Percentiles rank a stretch among this genome's conserved stretches.
Conservation (phyloP, 2,888 invertebrate genomes). For the Nycteola revayana region DNA sequence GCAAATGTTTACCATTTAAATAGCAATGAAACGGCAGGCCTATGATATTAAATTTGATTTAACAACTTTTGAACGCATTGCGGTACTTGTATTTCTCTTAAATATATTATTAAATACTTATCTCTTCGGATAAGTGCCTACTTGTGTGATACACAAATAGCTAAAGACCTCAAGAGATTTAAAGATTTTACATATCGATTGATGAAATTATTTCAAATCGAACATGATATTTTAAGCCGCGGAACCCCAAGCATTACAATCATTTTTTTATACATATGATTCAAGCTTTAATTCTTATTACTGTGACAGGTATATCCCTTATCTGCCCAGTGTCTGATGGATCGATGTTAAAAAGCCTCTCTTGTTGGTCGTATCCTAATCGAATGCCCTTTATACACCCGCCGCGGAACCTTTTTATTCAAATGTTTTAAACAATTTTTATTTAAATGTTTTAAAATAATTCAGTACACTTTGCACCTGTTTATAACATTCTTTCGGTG, state of each 20-base stretch:
- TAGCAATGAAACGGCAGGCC: too few species aligned
- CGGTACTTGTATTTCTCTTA: too few species aligned
- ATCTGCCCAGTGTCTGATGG: slow-evolving; percentile 67
- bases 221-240: slow-evolving; percentile 6
- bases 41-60: too few species aligned
- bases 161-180: too few species aligned
- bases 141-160: too few species aligned
- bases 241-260: slow-evolving; percentile 42
- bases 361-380: slow-evolving; percentile 60
- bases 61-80: too few species aligned
- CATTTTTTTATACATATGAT: slow-evolving; percentile 44
- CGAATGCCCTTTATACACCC: slow-evolving; percentile 54
- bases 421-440: slow-evolving; percentile 44
- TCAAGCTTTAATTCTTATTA: slow-evolving; percentile 65
- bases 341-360: slow-evolving; percentile 65
- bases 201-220: not conserved
- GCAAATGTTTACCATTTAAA: too few species aligned
- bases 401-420: slow-evolving; percentile 51
- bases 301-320: slow-evolving; percentile 69
- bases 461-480: slow-evolving; percentile 29
- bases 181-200: too few species aligned
- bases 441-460: slow-evolving; percentile 38
- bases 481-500: slow-evolving; percentile 15
- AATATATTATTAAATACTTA: too few species aligned
- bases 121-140: too few species aligned